These are phyloP conservation scores for Pseudococcus jackbeardsleyi DNA, from an alignment of 2,888 invertebrate genomes.

Conservation along the genomic window DNA sequence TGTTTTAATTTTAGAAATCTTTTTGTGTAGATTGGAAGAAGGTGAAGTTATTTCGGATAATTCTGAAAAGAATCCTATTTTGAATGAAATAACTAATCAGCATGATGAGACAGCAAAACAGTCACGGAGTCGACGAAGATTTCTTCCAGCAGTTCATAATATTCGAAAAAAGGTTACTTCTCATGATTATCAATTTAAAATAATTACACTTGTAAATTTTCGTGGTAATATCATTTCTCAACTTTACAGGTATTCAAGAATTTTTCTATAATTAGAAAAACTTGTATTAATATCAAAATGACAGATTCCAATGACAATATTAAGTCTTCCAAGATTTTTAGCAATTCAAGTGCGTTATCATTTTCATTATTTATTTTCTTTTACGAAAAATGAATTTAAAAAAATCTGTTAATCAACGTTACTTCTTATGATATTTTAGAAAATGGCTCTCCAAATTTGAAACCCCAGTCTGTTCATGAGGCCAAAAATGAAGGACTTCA, in stretches of 20 bases:
- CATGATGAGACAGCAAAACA: background rate
- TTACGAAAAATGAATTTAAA: background rate
- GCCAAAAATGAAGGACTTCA: background rate
- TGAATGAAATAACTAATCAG: background rate
- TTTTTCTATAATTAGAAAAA: background rate
- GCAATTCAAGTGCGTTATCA: background rate
- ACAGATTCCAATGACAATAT: background rate
- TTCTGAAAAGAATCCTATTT: background rate
- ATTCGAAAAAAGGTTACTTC: slow-evolving; percentile 28
- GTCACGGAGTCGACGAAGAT: background rate
- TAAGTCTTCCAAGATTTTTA: background rate
- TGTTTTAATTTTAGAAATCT: background rate
- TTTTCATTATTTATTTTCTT: background rate
- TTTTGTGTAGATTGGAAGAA: background rate
- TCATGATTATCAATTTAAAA: background rate
- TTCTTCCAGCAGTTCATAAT: slow-evolving; percentile 9
- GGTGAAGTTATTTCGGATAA: background rate
- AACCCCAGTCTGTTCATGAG: background rate
- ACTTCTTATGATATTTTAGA: background rate
- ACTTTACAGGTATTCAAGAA: slow-evolving; percentile 18
- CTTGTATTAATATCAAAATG: background rate
- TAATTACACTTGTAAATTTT: background rate
- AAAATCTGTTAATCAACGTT: no score
- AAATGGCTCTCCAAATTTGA: background rate
- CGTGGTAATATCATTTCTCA: background rate